Conservation (phyloP, 2,797 vertebrate species). For the Diceros bicornis region DNA sequence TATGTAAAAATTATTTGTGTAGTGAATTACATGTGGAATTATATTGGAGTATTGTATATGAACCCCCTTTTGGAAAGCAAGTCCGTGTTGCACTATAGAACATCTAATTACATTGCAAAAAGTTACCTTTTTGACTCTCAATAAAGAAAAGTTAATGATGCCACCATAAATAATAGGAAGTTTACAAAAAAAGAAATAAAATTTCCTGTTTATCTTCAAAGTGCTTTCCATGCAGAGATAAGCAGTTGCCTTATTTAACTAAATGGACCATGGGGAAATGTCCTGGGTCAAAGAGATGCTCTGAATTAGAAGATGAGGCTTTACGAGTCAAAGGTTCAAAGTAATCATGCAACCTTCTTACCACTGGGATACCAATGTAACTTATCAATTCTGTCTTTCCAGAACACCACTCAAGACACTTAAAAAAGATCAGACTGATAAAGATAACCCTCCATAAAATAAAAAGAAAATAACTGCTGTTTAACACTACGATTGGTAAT, state of each 20-base stretch:
- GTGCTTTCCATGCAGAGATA: slow-evolving; percentile 89
- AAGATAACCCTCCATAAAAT: slow-evolving; percentile 95
- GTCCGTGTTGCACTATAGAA: slow-evolving; percentile 89
- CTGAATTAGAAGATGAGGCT: slow-evolving; percentile 83
- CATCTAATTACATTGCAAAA: slow-evolving; percentile 89
- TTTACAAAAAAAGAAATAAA: slow-evolving; percentile 87
- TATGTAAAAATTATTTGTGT: slow-evolving; percentile 92
- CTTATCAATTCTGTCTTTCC: slow-evolving; percentile 88
- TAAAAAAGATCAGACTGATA: slow-evolving; percentile 90
- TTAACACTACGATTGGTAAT: slow-evolving; percentile 89
- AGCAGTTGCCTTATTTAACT: slow-evolving; percentile 86
- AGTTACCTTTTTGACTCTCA: slow-evolving; percentile 85
- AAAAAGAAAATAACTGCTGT: slow-evolving; percentile 93
- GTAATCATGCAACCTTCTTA: slow-evolving; percentile 89
- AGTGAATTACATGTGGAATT: slow-evolving; percentile 90
- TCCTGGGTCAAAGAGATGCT: slow-evolving; percentile 87
- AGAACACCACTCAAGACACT: slow-evolving; percentile 93
- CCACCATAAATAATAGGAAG: slow-evolving; percentile 89
- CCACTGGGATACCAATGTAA: slow-evolving; percentile 87
- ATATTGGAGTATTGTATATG: too few relatives aligned
- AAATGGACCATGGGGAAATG: slow-evolving; percentile 84
- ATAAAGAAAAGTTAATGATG: slow-evolving; percentile 90
- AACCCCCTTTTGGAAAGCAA: slow-evolving; percentile 89
- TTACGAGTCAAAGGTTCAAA: slow-evolving; percentile 87
- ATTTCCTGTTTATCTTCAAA: slow-evolving; percentile 86